Conservation (phyloP, 2,888 invertebrate genomes). For the Camptogramma bilineatum region DNA sequence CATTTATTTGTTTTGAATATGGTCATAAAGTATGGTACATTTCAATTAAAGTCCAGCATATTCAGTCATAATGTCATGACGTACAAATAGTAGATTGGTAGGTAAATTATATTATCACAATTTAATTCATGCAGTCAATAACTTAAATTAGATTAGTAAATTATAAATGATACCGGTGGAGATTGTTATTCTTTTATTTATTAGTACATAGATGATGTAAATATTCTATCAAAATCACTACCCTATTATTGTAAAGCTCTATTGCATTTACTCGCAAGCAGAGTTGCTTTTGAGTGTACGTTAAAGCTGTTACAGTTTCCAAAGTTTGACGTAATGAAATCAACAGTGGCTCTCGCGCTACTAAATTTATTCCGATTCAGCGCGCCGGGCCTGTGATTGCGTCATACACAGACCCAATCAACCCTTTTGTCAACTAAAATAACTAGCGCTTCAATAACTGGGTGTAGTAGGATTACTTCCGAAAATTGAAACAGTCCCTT, state of each 20-base stretch:
- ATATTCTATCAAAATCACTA: too few species aligned
- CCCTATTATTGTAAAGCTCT: neutral
- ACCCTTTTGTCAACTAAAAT: conserved; percentile 50
- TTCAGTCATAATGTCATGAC: too few species aligned
- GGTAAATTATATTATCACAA: too few species aligned
- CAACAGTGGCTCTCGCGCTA: conserved; percentile 4
- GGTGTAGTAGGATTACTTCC: neutral
- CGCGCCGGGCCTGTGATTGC: conserved; percentile 54
- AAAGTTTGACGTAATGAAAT: conserved; percentile 7
- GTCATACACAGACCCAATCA: conserved; percentile 57
- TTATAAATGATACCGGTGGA: too few species aligned
- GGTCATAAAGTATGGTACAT: too few species aligned
- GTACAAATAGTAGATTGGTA: too few species aligned
- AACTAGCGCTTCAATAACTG: conserved; percentile 19
- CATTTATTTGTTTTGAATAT: too few species aligned
- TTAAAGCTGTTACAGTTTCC: neutral
- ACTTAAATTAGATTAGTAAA: too few species aligned
- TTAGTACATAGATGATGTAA: too few species aligned
- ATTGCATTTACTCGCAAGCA: neutral
- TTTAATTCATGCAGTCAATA: too few species aligned
- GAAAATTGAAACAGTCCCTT: neutral
- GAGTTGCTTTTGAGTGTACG: neutral
- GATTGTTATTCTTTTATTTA: too few species aligned
- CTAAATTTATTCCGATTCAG: conserved; percentile 59
- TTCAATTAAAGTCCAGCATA: too few species aligned